Evolutionary conservation across 30 jellyfish, hydroid and myxozoan genomes (phyloP), one percentile per base, ranked within the genome.

Genomic region (Pseudorhiza aurosa): DNA sequence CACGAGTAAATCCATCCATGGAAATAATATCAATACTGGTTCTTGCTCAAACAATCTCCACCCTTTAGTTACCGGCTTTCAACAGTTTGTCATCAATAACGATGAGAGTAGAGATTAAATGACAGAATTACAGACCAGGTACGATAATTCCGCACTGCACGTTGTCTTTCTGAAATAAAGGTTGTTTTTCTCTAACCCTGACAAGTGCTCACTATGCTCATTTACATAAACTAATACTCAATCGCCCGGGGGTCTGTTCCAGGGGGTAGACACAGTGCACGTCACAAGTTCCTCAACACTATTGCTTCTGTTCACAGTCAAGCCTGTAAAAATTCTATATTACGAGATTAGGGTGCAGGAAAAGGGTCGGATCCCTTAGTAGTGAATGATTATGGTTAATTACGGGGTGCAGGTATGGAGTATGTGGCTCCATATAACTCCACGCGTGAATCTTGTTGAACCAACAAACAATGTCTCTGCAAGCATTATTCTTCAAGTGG

Each of bases 161-260:
- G 36, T 15, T 17, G 67, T 36, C 22, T 53, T 10, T 53, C 37
- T 8, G 14, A 4, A 4, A 2, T 10, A 2, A 14, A 53, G 14
- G 67, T 53, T 53, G 67, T 53, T 53, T 53, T 53, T 53, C 67
- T n/a, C 67, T 19, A 15, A 53, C 35, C 24, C 35, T 53, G 67
- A 73, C 86, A 65, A 65, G 55, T 73, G 86, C 86, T 64, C 86
- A 73, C 86, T 43, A 53, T 73, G 62, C 83, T 70, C 83, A 70
- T 70, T 70, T 70, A 58, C 83, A 70, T 70, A 47, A 70, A 73
- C 67, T 32, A 73, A 73, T 53, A 55, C 24, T 37, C 40, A 0
- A 4, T 32, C 45, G 18, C 19, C 75, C 72, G 47, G 76, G 75
- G 72, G 85, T 24, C 46, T 0, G 32, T 28, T 32, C 32, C 64